Evolutionary conservation across 2,113 vertebrate species (phyloP).

Genomic region (Sander lucioperca): DNA sequence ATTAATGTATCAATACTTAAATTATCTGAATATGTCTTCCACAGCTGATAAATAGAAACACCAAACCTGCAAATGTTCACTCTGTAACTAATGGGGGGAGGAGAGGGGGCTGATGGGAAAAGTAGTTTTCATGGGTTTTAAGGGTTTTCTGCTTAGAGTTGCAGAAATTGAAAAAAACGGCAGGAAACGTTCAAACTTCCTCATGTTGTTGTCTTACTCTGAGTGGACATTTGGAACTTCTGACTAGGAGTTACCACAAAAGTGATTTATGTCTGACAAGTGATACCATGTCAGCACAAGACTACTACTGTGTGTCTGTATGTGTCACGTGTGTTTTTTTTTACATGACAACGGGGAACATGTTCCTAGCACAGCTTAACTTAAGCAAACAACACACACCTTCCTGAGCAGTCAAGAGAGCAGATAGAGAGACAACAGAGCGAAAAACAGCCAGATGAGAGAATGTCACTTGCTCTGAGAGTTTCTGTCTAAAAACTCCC

Average conservation of each 20-base stretch:
- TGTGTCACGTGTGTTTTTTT: constrained; percentile 31
- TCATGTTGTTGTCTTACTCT: constrained; percentile 48
- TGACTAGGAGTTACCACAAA: constrained; percentile 25
- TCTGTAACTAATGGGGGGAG: background rate
- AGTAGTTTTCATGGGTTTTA: constrained; percentile 31
- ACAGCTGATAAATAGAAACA: background rate
- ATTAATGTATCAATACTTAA: background rate
- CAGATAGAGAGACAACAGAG: constrained; percentile 55
- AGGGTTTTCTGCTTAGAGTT: constrained; percentile 55
- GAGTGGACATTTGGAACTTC: constrained; percentile 54
- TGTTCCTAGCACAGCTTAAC: constrained; percentile 67
- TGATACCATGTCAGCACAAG: constrained; percentile 72
- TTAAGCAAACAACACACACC: constrained; percentile 81
- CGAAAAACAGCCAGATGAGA: constrained; percentile 34
- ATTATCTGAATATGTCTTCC: background rate
- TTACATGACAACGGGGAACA: constrained; percentile 71
- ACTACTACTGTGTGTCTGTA: constrained; percentile 32
- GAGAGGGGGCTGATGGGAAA: constrained; percentile 55
- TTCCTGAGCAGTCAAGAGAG: constrained; percentile 79
- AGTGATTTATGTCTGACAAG: constrained; percentile 63
- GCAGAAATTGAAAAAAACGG: constrained; percentile 46
- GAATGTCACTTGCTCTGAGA: constrained; percentile 6
- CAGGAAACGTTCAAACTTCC: constrained; percentile 58
- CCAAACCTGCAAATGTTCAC: constrained; percentile 4
- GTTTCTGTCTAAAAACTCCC: constrained; percentile 53